These are phyloP conservation scores for Pelusios castaneus DNA, from an alignment of 2,113 vertebrate genomes.

Conservation along the genomic window DNA sequence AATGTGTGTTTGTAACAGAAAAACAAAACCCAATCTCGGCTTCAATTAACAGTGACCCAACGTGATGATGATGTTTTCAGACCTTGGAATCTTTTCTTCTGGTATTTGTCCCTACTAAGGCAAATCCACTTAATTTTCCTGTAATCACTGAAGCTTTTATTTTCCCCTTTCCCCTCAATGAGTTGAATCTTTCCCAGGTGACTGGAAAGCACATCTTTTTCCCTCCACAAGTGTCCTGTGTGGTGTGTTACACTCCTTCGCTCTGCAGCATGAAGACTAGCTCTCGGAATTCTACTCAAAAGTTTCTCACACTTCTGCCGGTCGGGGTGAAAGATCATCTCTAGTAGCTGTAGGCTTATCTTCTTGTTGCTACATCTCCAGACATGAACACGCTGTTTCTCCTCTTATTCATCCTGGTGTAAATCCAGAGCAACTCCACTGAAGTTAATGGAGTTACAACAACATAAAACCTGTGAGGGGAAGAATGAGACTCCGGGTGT, in stretches of 20 bases:
- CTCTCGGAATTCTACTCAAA: background rate
- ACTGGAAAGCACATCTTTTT: background rate
- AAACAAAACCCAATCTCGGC: slow-evolving; percentile 35
- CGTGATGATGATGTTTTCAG: slow-evolving; percentile 20
- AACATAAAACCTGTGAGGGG: background rate
- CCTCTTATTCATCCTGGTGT: background rate
- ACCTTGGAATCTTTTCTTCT: slow-evolving; percentile 43
- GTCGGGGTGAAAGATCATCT: background rate
- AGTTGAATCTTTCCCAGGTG: background rate
- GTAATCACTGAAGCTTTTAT: background rate
- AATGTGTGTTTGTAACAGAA: slow-evolving; percentile 69
- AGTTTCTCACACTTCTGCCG: background rate
- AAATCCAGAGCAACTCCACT: background rate
- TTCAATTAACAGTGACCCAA: slow-evolving; percentile 32
- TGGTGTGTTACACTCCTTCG: background rate
- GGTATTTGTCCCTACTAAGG: background rate
- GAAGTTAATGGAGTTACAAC: background rate
- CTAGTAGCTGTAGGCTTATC: background rate
- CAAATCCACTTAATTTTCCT: background rate
- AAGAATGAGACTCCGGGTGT: background rate
- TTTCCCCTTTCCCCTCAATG: too few species aligned
- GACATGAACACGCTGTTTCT: background rate
- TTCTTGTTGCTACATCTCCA: background rate
- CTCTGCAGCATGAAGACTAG: background rate
- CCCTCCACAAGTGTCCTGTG: background rate